These are phyloP conservation scores for Limulus polyphemus DNA, from an alignment of 2,888 invertebrate genomes.

Conservation along the genomic window DNA sequence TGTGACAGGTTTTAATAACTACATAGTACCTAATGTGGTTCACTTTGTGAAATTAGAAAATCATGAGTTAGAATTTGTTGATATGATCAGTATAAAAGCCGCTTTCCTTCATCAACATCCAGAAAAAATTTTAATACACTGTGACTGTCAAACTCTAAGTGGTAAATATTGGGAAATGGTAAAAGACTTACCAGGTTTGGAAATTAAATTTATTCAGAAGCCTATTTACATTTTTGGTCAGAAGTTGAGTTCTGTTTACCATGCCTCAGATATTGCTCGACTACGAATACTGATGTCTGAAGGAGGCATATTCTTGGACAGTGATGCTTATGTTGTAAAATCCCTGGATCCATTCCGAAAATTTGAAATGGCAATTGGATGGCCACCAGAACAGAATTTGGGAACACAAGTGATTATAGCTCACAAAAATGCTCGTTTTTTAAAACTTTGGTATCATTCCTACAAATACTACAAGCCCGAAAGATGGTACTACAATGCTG, in stretches of 20 bases:
- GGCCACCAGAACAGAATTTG: conserved; percentile 33
- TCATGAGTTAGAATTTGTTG: conserved; percentile 30
- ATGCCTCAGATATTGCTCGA: conserved; percentile 36
- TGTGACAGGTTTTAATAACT: conserved; percentile 26
- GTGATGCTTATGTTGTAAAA: conserved; percentile 34
- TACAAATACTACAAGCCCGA: conserved; percentile 32
- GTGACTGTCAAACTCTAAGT: conserved; percentile 27
- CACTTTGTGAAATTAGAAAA: conserved; percentile 35
- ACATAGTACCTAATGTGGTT: conserved; percentile 35
- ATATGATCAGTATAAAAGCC: conserved; percentile 33
- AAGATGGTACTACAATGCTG: conserved; percentile 38
- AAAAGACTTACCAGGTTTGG: conserved; percentile 14
- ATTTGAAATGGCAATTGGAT: conserved; percentile 36
- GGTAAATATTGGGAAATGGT: conserved; percentile 28
- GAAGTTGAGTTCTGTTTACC: conserved; percentile 35
- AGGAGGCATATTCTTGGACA: conserved; percentile 38
- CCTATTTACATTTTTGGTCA: conserved; percentile 38
- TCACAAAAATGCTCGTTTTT: conserved; percentile 35
- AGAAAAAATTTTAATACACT: conserved; percentile 32
- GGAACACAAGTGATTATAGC: conserved; percentile 35
- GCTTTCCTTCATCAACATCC: conserved; percentile 34
- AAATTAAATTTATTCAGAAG: conserved; percentile 17
- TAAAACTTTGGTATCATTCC: conserved; percentile 34
- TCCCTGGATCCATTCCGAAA: conserved; percentile 33
- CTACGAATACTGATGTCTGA: conserved; percentile 32